Percentiles rank a stretch among this genome's conserved stretches.
Evolutionary conservation across 2,113 vertebrate species (phyloP).

Genomic region (Caranx melampygus): DNA sequence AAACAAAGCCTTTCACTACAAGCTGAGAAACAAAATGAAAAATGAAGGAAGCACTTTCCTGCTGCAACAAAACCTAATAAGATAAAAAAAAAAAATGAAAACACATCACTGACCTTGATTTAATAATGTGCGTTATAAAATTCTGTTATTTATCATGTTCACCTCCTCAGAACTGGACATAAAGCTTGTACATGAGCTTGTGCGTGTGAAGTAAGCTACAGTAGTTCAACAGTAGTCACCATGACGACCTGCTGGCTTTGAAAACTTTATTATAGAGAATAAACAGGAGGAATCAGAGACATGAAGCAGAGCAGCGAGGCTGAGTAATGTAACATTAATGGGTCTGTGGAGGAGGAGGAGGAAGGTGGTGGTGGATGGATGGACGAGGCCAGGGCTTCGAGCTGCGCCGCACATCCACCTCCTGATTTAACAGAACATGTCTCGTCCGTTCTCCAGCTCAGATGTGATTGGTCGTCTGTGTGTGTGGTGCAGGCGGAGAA

Average conservation of each 20-base stretch:
- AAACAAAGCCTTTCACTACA: conserved; percentile 20
- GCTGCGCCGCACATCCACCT: background rate
- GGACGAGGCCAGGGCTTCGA: background rate
- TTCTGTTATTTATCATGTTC: background rate
- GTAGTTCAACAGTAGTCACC: conserved; percentile 1
- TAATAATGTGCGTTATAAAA: background rate
- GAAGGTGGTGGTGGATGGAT: too few relatives aligned
- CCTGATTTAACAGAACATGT: background rate
- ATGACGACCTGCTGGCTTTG: background rate
- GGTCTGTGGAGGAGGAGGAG: too few relatives aligned
- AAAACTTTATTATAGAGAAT: conserved; percentile 3
- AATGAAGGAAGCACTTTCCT: background rate
- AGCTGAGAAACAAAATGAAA: conserved; percentile 20
- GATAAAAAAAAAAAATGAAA: too few relatives aligned
- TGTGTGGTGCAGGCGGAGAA: background rate
- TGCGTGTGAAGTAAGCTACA: background rate
- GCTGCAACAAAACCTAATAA: too few relatives aligned
- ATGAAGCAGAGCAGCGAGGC: conserved; percentile 20
- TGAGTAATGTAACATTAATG: background rate
- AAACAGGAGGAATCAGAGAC: background rate
- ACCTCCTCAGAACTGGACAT: background rate
- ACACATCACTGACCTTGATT: background rate
- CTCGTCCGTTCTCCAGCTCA: background rate
- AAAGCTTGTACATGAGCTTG: background rate
- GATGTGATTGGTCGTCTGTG: background rate